These are phyloP conservation scores for Cyclophora albipunctata DNA, from an alignment of 2,888 invertebrate species.

Conservation along the genomic window DNA sequence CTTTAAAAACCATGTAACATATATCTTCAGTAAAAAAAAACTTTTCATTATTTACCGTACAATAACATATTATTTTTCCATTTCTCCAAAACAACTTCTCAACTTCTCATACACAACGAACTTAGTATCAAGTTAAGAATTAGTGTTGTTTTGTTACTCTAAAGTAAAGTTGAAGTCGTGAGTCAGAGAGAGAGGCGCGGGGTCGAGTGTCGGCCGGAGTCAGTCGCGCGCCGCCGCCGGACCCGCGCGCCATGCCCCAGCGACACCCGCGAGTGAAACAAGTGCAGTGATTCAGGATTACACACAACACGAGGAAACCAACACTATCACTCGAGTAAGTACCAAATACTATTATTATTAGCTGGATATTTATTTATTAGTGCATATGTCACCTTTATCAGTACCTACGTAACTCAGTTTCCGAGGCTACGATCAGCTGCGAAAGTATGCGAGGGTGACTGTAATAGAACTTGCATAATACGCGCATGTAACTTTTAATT, in stretches of 20 bases:
- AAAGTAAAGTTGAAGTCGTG: no score
- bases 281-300: constrained; percentile 56
- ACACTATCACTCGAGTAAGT: neutral
- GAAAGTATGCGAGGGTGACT: constrained; percentile 40
- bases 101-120: no score
- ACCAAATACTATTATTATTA: neutral
- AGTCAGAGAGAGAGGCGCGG: constrained; percentile 15
- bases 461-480: constrained; percentile 20
- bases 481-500: constrained; percentile 19
- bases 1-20: no score
- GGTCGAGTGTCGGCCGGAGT: constrained; percentile 21
- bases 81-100: no score
- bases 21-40: no score
- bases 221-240: constrained; percentile 57
- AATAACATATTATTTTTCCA: no score
- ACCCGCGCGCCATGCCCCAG: constrained; percentile 55
- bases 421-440: constrained; percentile 46
- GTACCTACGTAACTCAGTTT: neutral
- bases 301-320: constrained; percentile 12
- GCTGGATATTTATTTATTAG: no score
- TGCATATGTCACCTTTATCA: no score
- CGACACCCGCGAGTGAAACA: constrained; percentile 36
- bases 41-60: no score
- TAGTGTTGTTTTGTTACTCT: no score
- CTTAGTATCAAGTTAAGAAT: no score